Evolutionary conservation across 2,113 vertebrate species (phyloP).

Genomic region (Syngnathus typhle): DNA sequence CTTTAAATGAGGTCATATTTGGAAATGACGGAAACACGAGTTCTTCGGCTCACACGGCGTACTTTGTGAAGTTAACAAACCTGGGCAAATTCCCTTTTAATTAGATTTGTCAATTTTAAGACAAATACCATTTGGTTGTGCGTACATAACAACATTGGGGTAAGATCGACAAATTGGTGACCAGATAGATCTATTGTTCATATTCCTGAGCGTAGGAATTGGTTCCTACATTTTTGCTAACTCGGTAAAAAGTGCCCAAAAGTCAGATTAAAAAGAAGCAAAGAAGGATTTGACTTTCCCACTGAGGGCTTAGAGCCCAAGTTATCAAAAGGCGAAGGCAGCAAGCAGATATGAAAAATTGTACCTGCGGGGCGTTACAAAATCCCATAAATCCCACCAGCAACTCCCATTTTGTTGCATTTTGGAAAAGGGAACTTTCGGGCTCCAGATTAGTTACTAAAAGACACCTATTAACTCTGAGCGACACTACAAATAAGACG

Average conservation of each 20-base stretch:
- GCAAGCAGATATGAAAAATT: background rate
- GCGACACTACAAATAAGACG: constrained; percentile 45
- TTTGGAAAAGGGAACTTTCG: constrained; percentile 13
- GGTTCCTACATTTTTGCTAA: background rate
- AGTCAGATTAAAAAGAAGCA: background rate
- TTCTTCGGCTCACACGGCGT: background rate
- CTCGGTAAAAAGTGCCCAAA: constrained; percentile 5
- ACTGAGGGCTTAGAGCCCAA: constrained; percentile 2
- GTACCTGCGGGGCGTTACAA: constrained; percentile 8
- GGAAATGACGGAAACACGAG: background rate
- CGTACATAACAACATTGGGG: background rate
- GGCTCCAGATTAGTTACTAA: constrained; percentile 32
- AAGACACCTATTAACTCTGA: constrained; percentile 51
- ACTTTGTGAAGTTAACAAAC: background rate
- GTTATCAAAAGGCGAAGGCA: constrained; percentile 10
- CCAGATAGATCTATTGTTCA: background rate
- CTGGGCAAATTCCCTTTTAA: background rate
- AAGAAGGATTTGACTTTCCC: constrained; percentile 24
- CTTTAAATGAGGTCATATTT: background rate
- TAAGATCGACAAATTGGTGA: background rate
- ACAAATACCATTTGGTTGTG: no score
- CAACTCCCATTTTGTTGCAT: constrained; percentile 10
- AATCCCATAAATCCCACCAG: constrained; percentile 6
- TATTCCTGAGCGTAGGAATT: background rate
- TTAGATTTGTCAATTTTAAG: background rate